A percentile compares a stretch with the other conserved stretches of the same genome.
Conservation (phyloP, 1,140 invertebrate genomes). For the Musca domestica region DNA sequence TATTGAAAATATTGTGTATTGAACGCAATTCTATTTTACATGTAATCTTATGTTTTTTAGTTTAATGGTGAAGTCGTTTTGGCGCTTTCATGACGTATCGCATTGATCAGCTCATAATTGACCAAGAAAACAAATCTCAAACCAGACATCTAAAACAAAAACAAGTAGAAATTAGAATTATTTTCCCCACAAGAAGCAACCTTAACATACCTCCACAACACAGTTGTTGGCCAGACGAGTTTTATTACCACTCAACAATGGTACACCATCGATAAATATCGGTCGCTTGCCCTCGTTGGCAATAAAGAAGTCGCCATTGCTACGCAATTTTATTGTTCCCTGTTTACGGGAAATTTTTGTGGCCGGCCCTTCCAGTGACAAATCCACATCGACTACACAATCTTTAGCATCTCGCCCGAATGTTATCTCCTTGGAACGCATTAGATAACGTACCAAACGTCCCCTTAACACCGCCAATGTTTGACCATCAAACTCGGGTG, state of each 20-base stretch:
- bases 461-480: slow-evolving; percentile 92
- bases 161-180: slow-evolving; percentile 4
- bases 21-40: no score
- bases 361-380: slow-evolving; percentile 86
- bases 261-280: slow-evolving; percentile 90
- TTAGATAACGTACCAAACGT: slow-evolving; percentile 87
- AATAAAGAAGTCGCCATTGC: slow-evolving; percentile 92
- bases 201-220: slow-evolving; percentile 80
- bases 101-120: slow-evolving; percentile 87
- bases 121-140: slow-evolving; percentile 90
- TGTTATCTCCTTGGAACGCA: slow-evolving; percentile 94
- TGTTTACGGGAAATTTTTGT: slow-evolving; percentile 83
- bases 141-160: slow-evolving; percentile 72
- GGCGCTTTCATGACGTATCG: slow-evolving; percentile 77
- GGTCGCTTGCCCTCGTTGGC: slow-evolving; percentile 93
- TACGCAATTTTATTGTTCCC: slow-evolving; percentile 84
- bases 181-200: no score
- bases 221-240: slow-evolving; percentile 88
- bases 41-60: no score
- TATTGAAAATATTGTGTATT: no score
- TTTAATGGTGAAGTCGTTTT: slow-evolving; percentile 62
- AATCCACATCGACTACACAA: slow-evolving; percentile 89
- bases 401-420: slow-evolving; percentile 88
- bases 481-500: slow-evolving; percentile 84
- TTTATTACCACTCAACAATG: slow-evolving; percentile 82